Evolutionary conservation across 2,888 invertebrate species (phyloP).

Genomic region (Didymodactylos carnosus): DNA sequence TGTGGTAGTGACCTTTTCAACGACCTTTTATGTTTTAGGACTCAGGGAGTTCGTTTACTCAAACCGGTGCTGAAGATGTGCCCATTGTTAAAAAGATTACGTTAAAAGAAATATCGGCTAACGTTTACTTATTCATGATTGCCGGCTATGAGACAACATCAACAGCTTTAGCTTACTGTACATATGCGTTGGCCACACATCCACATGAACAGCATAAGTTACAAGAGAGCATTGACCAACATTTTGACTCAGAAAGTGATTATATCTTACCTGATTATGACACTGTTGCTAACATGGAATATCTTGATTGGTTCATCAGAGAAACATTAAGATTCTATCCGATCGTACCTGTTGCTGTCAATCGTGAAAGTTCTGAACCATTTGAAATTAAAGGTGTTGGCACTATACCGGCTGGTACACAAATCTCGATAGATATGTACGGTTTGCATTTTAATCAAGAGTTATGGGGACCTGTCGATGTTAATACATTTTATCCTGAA

Average conservation of each 20-base stretch:
- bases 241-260: background rate
- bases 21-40: too few species aligned
- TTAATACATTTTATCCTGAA: constrained; percentile 11
- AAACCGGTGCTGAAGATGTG: background rate
- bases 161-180: background rate
- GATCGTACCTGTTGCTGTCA: constrained; percentile 23
- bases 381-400: constrained; percentile 6
- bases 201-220: background rate
- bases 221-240: background rate
- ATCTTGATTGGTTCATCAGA: constrained; percentile 34
- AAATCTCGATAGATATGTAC: constrained; percentile 9
- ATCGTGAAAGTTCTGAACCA: constrained; percentile 13
- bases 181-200: constrained; percentile 3
- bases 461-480: constrained; percentile 15
- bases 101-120: background rate
- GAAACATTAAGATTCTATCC: constrained; percentile 36
- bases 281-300: constrained; percentile 26
- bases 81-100: background rate
- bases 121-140: constrained; percentile 2
- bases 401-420: constrained; percentile 11
- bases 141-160: constrained; percentile 11
- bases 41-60: too few species aligned
- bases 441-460: constrained; percentile 13
- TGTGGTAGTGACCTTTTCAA: too few species aligned
- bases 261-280: constrained; percentile 24